Conservation (phyloP, 92 coral and sea anemone species). For the Bergia sp. region DNA sequence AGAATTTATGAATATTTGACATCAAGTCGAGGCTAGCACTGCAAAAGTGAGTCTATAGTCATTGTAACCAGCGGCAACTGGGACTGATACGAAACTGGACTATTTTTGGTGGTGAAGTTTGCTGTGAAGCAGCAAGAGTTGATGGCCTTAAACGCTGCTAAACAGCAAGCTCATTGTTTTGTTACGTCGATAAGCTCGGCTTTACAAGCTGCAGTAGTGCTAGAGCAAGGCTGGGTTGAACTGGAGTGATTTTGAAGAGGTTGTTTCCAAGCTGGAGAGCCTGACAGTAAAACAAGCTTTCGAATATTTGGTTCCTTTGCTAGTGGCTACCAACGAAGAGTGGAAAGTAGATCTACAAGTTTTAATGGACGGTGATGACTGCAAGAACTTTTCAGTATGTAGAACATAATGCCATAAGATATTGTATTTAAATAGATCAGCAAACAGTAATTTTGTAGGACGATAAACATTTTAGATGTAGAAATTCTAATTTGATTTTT, state of each 20-base stretch:
- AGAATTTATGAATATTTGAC: too few species aligned
- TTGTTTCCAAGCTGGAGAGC: neutral
- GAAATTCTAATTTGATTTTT: too few species aligned
- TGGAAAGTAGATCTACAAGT: neutral
- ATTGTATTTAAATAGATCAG: too few species aligned
- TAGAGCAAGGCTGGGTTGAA: conserved; percentile 11
- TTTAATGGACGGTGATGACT: too few species aligned
- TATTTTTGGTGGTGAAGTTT: neutral
- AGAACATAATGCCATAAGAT: too few species aligned
- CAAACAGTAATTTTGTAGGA: too few species aligned
- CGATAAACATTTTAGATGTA: too few species aligned
- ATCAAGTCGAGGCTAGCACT: too few species aligned
- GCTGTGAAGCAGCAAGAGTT: conserved; percentile 9
- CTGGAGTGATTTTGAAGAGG: conserved; percentile 23
- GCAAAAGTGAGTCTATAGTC: too few species aligned
- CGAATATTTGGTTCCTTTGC: conserved; percentile 5
- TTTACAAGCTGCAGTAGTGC: neutral
- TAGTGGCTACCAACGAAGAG: conserved; percentile 15
- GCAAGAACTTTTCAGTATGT: too few species aligned
- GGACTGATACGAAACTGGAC: neutral
- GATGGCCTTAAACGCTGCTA: conserved; percentile 25
- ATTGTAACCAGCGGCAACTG: conserved; percentile 21
- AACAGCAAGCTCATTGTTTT: conserved; percentile 2
- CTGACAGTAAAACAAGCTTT: neutral
- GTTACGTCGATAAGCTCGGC: neutral